Conservation (phyloP, 2,888 invertebrate species). For the Acronicta psi region DNA sequence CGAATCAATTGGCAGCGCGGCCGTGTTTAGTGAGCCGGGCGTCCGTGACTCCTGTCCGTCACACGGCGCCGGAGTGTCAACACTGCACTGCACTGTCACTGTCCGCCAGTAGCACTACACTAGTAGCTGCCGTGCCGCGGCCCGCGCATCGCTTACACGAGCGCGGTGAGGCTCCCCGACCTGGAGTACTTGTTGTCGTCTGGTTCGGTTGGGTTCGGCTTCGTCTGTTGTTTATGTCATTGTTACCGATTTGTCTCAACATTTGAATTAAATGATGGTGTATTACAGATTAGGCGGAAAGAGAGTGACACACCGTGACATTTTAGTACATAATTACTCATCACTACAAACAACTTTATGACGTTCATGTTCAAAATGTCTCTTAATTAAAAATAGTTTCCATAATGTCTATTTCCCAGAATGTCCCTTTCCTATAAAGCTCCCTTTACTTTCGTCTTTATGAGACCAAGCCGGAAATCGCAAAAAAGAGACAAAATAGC, state of each 20-base stretch:
- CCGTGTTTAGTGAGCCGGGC: slow-evolving; percentile 30
- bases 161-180: slow-evolving; percentile 82
- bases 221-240: slow-evolving; percentile 65
- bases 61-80: slow-evolving; percentile 52
- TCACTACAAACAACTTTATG: no score
- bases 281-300: slow-evolving; percentile 1
- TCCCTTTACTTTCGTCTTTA: no score
- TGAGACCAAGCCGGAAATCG: no score
- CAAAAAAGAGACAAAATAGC: no score
- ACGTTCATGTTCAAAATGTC: no score
- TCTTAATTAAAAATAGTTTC: no score
- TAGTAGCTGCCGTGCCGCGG: slow-evolving; percentile 48
- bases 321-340: no score
- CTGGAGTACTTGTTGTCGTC: slow-evolving; percentile 76
- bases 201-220: slow-evolving; percentile 62
- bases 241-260: slow-evolving; percentile 7
- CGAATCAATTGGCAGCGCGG: slow-evolving; percentile 65
- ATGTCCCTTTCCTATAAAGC: no score
- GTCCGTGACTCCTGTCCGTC: slow-evolving; percentile 39
- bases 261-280: not conserved
- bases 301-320: not conserved
- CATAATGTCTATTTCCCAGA: no score
- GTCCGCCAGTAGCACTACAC: slow-evolving; percentile 52
- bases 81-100: slow-evolving; percentile 57
- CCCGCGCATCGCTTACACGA: slow-evolving; percentile 66